phyloP scores from a whole-genome alignment of 1,140 invertebrate species.

The Drosophila neocordata region DNA sequence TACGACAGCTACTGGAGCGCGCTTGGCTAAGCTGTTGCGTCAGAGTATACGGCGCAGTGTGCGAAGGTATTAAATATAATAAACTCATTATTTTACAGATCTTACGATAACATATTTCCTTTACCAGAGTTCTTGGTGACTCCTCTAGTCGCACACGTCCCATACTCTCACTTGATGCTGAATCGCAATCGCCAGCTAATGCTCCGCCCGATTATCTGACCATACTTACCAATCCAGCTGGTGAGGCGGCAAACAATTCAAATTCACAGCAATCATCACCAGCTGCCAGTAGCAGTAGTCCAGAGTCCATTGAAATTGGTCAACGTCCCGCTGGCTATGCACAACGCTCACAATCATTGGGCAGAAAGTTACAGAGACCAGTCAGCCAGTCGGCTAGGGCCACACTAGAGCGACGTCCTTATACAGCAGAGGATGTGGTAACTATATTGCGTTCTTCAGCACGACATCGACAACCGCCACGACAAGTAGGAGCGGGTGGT shows the following conservation, averaged over 20 bases:
- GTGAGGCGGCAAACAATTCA: constrained; percentile 32
- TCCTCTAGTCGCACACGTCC: constrained; percentile 63
- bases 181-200: constrained; percentile 44
- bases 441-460: constrained; percentile 84
- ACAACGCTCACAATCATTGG: constrained; percentile 64
- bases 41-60: constrained; percentile 92
- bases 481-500: constrained; percentile 8
- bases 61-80: constrained; percentile 83
- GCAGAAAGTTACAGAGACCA: constrained; percentile 53
- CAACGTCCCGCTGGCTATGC: constrained; percentile 52
- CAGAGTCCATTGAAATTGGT: constrained; percentile 60
- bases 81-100: no score
- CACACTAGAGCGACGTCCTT: constrained; percentile 50
- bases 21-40: constrained; percentile 90
- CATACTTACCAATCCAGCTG: constrained; percentile 82
- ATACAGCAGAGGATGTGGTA: constrained; percentile 85
- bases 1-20: constrained; percentile 93
- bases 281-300: constrained; percentile 82
- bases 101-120: neutral
- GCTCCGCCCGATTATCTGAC: constrained; percentile 82
- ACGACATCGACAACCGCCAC: constrained; percentile 55
- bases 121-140: constrained; percentile 68
- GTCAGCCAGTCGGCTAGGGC: constrained; percentile 15
- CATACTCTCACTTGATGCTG: constrained; percentile 62
- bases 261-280: constrained; percentile 63